Base-by-base conservation (phyloP, 2,888 invertebrate species). In the Eurytoma californica region DNA sequence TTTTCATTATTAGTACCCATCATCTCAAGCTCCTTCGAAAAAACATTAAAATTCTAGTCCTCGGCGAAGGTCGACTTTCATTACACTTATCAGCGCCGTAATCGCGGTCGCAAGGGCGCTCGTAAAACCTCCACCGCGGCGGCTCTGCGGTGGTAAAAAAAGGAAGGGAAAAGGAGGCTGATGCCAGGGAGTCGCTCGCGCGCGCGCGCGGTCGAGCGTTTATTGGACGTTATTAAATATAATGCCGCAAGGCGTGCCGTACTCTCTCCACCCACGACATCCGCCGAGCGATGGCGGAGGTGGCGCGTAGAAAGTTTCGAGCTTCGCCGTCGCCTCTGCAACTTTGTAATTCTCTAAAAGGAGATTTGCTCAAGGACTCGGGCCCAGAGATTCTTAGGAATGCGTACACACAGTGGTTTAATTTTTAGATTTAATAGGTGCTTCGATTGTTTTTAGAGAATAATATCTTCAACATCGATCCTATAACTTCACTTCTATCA, bases 141-240 rank as follows among this genome's bases (percentile, higher is more conserved):
- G 5, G 39, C 39, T 39, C 7, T 9, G 39, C 39, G 39, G 39
- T 39, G 39, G 39, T 9, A 51, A 14, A 24, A 20, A 20, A 51
- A 66, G 5, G 12, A 69, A 72, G 80, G 47, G 79, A 82, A 3
- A 30, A 20, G 16, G 39, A 9, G 3, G 13, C 49, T 39, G 39
- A 39, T 1, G 39, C 39, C 39, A 39, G 39, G 7, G 39, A 9
- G 39, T 39, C 39, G 1, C 39, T 39, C 39, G 7, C 39, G 9
- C 39, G 39, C 7, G 7, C 39, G 39, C 7, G 7, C 39, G 39
- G 39, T 39, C 39, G 39, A 24, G 58, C 84, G 83, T 84, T 83
- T 86, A 87, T 87, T 85, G 86, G 85, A 86, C 84, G 84, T 86
- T 87, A 87, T 86, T 86, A 87, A 86, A 86, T 87, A 86, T 85